Base-by-base conservation (phyloP, 2,113 vertebrate species). In the Sinocyclocheilus maitianheensis region DNA sequence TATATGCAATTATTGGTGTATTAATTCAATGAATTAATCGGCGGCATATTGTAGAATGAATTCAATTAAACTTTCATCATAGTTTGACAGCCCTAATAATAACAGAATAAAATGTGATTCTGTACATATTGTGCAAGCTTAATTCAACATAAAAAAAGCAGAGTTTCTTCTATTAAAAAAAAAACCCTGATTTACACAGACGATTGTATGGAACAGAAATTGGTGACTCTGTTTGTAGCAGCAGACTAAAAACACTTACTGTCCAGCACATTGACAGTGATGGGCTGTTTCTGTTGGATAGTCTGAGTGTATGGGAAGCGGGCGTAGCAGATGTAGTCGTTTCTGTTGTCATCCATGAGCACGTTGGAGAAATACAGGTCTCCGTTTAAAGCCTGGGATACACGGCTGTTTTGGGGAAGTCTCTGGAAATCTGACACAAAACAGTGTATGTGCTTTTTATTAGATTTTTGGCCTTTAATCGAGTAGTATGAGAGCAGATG, bases 271-370 rank as follows among this genome's bases (percentile, higher is more conserved):
- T 94, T 97, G 90, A 99, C 93, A 58, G 97, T 97, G 92, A 99
- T 98, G 6, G 98, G 98, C 89, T 99, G 98, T 69, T 99, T 99
- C 95, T 99, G 98, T 87, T 99, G 98, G 89, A 99, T 99, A 84
- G 98, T 99, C 90, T 98, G 98, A 0, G 98, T 99, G 89, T 98
- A 95, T 81, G 97, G 97, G 94, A 99, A 99, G 89, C 98, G 96
- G 76, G 98, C 98, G 14, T 98, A 99, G 91, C 98, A 99, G 92
- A 99, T 99, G 90, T 99, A 99, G 94, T 99, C 97, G 8, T 94
- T 96, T 13, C 97, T 95, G 22, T 94, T 96, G 86, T 99, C 98
- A 87, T 97, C 95, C 90, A 94, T 93, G 88, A 96, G 94, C 65
- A 98, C 96, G 26, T 99, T 99, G 84, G 98, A 97, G 92, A 99